phyloP scores from a whole-genome alignment of 1,140 invertebrate genomes.

The Trissolcus basalis region DNA sequence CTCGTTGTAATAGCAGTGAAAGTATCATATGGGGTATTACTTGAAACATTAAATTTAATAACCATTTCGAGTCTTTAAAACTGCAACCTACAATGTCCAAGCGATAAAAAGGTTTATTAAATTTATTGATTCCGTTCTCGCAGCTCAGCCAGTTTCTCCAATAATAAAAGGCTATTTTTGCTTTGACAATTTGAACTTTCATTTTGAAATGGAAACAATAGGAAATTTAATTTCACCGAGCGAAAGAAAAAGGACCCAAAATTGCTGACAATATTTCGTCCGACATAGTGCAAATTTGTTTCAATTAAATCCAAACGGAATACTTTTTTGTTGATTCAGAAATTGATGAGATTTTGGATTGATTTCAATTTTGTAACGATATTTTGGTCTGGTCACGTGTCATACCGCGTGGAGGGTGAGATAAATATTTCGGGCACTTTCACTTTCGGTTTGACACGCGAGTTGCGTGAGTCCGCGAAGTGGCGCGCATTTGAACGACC shows the following conservation, averaged over 20 bases:
- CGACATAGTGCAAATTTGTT: too few species aligned
- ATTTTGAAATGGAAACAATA: neutral
- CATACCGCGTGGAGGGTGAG: neutral
- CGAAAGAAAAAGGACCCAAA: neutral
- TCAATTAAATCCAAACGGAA: neutral
- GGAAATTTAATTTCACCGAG: neutral
- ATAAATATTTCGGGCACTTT: constrained; percentile 4
- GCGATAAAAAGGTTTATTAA: constrained; percentile 1
- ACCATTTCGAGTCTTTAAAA: neutral
- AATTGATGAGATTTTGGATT: neutral
- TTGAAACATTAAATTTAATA: neutral
- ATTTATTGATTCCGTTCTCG: constrained; percentile 2
- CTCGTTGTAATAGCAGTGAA: too few species aligned
- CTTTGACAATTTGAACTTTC: neutral
- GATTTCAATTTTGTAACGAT: neutral
- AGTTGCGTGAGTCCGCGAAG: constrained; percentile 8
- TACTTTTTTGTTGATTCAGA: neutral
- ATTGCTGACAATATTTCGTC: neutral
- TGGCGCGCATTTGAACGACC: constrained; percentile 8
- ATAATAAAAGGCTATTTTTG: constrained; percentile 14
- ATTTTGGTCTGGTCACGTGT: neutral
- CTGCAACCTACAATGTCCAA: neutral
- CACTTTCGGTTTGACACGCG: constrained; percentile 19
- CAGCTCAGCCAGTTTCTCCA: neutral
- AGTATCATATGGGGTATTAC: too few species aligned